Evolutionary conservation across 2,888 invertebrate genomes (phyloP).

Genomic region (Portevinia maculata): DNA sequence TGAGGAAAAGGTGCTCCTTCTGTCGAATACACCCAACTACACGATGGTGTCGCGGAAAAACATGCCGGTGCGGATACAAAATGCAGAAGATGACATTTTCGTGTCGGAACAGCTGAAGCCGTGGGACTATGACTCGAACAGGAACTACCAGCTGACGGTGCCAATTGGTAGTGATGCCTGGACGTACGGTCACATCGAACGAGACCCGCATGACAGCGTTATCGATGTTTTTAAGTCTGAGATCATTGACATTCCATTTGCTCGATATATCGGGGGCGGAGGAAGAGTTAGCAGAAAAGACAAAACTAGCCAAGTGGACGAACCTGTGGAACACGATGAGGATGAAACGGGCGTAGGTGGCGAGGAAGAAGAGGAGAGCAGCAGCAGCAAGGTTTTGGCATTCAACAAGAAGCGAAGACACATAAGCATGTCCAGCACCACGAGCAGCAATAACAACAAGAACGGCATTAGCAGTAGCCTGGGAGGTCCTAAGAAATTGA

Average conservation of each 20-base stretch:
- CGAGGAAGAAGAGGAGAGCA: slow-evolving; percentile 77
- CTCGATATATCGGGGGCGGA: slow-evolving; percentile 84
- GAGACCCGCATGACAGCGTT: slow-evolving; percentile 87
- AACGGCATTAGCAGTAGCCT: slow-evolving; percentile 49
- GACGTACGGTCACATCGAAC: slow-evolving; percentile 86
- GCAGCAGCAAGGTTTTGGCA: slow-evolving; percentile 77
- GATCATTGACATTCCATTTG: slow-evolving; percentile 91
- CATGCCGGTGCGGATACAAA: slow-evolving; percentile 90
- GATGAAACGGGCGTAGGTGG: slow-evolving; percentile 27
- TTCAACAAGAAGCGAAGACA: slow-evolving; percentile 80
- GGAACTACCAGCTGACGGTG: slow-evolving; percentile 83
- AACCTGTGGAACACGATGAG: slow-evolving; percentile 51
- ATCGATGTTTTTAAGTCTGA: slow-evolving; percentile 94
- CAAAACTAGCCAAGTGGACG: slow-evolving; percentile 34
- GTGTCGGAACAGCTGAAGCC: slow-evolving; percentile 89
- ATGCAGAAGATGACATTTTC: slow-evolving; percentile 90
- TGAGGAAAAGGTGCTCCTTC: slow-evolving; percentile 86
- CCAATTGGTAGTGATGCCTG: slow-evolving; percentile 88
- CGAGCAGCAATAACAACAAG: slow-evolving; percentile 61
- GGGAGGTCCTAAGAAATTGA: slow-evolving; percentile 78
- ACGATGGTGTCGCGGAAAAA: slow-evolving; percentile 93
- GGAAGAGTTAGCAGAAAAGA: slow-evolving; percentile 74
- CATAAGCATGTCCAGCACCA: slow-evolving; percentile 75
- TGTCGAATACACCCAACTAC: slow-evolving; percentile 90
- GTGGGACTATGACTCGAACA: slow-evolving; percentile 89